A percentile compares a stretch with the other conserved stretches of the same genome.
These are phyloP conservation scores for Scatophagus argus DNA, from an alignment of 2,113 vertebrate genomes.

Conservation along the genomic window DNA sequence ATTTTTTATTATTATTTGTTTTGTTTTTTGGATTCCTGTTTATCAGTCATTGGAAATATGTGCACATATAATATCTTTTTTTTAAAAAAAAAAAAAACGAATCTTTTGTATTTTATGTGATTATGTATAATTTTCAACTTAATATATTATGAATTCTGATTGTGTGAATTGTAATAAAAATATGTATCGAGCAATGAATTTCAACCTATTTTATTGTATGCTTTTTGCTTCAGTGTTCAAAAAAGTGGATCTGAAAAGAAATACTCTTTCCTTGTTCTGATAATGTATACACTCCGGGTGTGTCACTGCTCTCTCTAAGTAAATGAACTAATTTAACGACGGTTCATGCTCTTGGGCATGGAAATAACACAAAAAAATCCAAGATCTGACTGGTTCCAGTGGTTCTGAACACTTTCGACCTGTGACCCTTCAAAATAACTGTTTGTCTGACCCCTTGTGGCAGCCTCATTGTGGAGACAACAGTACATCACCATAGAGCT, in stretches of 20 bases:
- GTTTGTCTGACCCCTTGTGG: no score
- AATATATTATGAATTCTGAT: conserved; percentile 15
- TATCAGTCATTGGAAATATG: background rate
- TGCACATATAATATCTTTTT: background rate
- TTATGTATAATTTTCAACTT: background rate
- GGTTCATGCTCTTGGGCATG: background rate
- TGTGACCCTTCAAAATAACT: background rate
- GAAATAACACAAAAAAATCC: background rate
- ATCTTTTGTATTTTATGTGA: conserved; percentile 10
- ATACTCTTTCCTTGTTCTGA: no score
- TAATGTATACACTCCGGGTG: background rate
- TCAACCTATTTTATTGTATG: background rate
- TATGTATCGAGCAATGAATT: background rate
- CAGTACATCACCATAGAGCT: background rate
- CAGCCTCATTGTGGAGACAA: background rate
- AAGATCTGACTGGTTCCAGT: background rate
- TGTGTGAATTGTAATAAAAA: conserved; percentile 40
- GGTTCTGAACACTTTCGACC: background rate
- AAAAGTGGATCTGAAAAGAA: background rate
- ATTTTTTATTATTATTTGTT: background rate
- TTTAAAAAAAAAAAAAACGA: background rate
- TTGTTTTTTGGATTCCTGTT: conserved; percentile 18
- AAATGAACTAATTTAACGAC: background rate
- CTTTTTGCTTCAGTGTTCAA: background rate
- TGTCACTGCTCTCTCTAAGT: background rate